Base-by-base conservation (phyloP, 2,797 vertebrate genomes). In the Ispidina picta region DNA sequence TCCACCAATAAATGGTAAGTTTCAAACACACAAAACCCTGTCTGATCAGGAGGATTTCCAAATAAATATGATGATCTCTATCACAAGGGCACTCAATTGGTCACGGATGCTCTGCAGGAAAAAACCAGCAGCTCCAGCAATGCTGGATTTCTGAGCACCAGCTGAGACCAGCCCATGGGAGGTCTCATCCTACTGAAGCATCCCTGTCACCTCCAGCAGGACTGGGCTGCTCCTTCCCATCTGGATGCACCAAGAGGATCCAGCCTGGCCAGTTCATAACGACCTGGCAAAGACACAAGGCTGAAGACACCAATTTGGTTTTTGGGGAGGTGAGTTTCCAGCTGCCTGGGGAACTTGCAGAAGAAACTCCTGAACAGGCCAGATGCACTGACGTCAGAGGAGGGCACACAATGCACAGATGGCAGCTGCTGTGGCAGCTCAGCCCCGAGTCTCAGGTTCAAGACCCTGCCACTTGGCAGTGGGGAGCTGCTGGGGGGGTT, bases 401-500 rank as follows among this genome's bases (percentile, higher is more conserved):
- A 71, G 43, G 20, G 43, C 55, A 43, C 76, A 62, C 59, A 5
- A 22, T 0, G 29, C 18, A 5, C 29, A 15, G 21, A 44, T 62
- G 71, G 72, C 49, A 35, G 85, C 8, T 1, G 18, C 68, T 15
- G 83, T 73, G 79, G 52, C 68, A 75, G 81, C 77, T 70, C 77
- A 54, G 70, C 1, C 22, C 4, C 4, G 3, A 52, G 48, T 2
- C 2, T 60, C 33, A 33, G 81, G 39, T 44, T 73, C 35, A 89
- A 63, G 43, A 85, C 37, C 17, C 63, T 25, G 31, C 15, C 41
- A 15, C 69, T 62, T 56, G 5, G 46, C 72, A 33, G 43, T 1
- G 2, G 22, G 39, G 14, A 3, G 20, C 59, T 14, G 16, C 3
- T 1, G 0, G 4, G 18, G 60, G 9, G 35, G 19, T 48, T 63